These are phyloP conservation scores for Coreius guichenoti DNA, from an alignment of 2,797 vertebrate species.

Conservation along the genomic window DNA sequence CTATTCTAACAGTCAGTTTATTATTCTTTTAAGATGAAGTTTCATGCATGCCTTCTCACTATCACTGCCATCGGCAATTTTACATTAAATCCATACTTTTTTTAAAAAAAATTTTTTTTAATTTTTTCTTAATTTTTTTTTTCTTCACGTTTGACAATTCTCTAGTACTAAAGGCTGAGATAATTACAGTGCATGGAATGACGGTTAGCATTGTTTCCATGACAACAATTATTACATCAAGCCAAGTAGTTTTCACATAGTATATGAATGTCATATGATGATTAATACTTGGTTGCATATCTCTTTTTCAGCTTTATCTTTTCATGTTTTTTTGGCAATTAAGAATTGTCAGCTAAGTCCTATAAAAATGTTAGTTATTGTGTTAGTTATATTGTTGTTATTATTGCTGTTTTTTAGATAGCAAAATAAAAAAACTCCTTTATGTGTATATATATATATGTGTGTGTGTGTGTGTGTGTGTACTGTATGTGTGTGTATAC, in stretches of 20 bases:
- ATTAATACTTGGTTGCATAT: background rate
- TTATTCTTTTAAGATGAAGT: background rate
- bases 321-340: background rate
- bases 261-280: background rate
- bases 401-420: background rate
- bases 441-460: too few relatives aligned
- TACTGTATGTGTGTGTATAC: background rate
- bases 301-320: background rate
- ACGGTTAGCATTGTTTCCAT: background rate
- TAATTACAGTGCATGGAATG: background rate
- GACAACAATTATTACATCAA: constrained; percentile 6
- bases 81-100: background rate
- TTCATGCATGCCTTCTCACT: background rate
- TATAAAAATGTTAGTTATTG: background rate
- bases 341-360: background rate
- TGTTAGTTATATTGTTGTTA: too few relatives aligned
- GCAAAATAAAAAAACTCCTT: too few relatives aligned
- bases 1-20: background rate
- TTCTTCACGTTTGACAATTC: background rate
- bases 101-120: too few relatives aligned
- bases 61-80: background rate
- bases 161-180: background rate
- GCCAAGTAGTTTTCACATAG: background rate
- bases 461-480: too few relatives aligned
- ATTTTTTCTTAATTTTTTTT: too few relatives aligned